Evolutionary conservation across 2,888 invertebrate species (phyloP), one percentile per base, ranked within the genome.

Genomic region (Ametastegia equiseti): DNA sequence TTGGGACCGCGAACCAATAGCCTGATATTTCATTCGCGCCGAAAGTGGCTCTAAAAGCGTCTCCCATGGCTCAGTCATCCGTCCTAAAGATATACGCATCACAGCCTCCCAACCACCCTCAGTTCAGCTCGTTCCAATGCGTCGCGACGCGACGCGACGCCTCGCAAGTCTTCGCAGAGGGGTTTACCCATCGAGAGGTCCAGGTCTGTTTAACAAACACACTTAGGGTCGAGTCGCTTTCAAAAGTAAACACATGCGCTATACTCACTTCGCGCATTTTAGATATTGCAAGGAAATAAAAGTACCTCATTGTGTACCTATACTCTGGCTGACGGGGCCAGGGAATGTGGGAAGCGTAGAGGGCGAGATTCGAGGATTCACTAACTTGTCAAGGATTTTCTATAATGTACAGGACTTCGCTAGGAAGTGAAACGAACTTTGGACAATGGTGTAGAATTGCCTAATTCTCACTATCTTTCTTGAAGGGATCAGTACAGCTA

Each of bases 31-130:
- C 50, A 75, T 75, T 75, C 75, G 36, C 50, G 54, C 13, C 19
- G 75, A 54, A 75, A 75, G 75, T 75, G 75, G 54, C 75, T 36
- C 75, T 75, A 75, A 75, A 75, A 75, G 75, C 75, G 75, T 75
- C 36, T 75, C 36, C n/a, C 27, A 71, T 54, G 54, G 50, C 33
- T 54, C 75, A 54, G 54, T 75, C 50, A 75, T 75, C 50, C 75
- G 75, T 75, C 50, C 50, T 33, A 54, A 75, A 75, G 75, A 75
- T 75, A 75, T 54, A 75, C 50, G 33, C 19, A n/a, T n/a, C n/a
- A 50, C 27, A 71, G 45, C 11, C 67, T 47, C 30, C 45, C 27
- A 27, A 30, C n/a, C n/a, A n/a, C 45, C 47, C 42, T 71, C 67
- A 39, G 23, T n/a, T n/a, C n/a, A n/a, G n/a, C n/a, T n/a, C n/a